Percentiles rank a stretch among this genome's conserved stretches.
These are phyloP conservation scores for Chromoteleia sp. DNA, from an alignment of 2,888 invertebrate species.

Conservation along the genomic window DNA sequence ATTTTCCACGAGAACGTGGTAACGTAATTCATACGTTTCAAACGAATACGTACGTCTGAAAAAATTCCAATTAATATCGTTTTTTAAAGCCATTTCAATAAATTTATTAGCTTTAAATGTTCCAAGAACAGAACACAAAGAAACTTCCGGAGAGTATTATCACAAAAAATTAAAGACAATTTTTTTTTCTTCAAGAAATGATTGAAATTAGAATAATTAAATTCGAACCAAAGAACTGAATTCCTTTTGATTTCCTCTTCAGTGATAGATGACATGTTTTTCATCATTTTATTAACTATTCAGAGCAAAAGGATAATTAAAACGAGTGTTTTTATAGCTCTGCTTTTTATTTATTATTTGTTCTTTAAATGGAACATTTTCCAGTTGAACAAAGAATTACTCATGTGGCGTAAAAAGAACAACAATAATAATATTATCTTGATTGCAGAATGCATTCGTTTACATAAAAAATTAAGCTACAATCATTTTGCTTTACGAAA, in stretches of 20 bases:
- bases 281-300: background rate
- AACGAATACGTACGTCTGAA: too few species aligned
- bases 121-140: too few species aligned
- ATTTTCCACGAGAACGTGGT: too few species aligned
- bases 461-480: constrained; percentile 3
- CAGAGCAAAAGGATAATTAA: background rate
- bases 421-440: background rate
- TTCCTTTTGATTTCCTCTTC: background rate
- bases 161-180: too few species aligned
- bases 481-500: background rate
- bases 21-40: too few species aligned
- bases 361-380: constrained; percentile 25
- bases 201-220: too few species aligned
- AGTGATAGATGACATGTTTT: background rate
- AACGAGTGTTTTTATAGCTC: constrained; percentile 11
- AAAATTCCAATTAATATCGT: too few species aligned
- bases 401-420: constrained; percentile 3
- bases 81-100: too few species aligned
- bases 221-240: background rate
- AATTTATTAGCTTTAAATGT: too few species aligned
- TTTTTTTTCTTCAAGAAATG: too few species aligned
- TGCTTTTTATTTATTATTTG: constrained; percentile 9
- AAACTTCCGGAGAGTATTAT: too few species aligned
- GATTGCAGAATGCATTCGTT: constrained; percentile 2
- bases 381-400: constrained; percentile 21